Percentiles rank a stretch among this genome's conserved stretches.
These are phyloP conservation scores for Porites divaricata DNA, from an alignment of 92 coral and sea anemone species.

Conservation along the genomic window DNA sequence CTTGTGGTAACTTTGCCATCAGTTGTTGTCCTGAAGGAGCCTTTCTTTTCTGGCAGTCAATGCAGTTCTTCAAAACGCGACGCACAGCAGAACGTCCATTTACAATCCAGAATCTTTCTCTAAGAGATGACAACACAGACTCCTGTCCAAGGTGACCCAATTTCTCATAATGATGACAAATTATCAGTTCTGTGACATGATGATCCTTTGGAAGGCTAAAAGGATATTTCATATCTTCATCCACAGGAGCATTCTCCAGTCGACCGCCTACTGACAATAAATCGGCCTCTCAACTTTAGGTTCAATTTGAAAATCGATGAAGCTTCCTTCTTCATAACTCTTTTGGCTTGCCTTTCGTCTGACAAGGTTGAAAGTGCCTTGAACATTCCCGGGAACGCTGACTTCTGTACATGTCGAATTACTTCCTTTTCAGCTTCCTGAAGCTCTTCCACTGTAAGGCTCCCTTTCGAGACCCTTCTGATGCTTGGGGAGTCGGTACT, in stretches of 20 bases:
- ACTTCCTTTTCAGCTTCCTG: slow-evolving; percentile 28
- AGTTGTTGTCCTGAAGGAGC: slow-evolving; percentile 35
- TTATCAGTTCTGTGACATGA: slow-evolving; percentile 41
- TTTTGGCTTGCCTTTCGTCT: slow-evolving; percentile 3
- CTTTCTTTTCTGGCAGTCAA: slow-evolving; percentile 11
- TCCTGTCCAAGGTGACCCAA: slow-evolving; percentile 43
- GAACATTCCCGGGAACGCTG: slow-evolving; percentile 2
- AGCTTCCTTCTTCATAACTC: neutral
- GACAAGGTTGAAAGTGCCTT: slow-evolving; percentile 15
- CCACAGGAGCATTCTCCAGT: slow-evolving; percentile 23
- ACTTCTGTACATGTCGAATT: slow-evolving; percentile 13
- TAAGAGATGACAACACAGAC: slow-evolving; percentile 32
- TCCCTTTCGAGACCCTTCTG: no score
- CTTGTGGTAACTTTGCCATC: slow-evolving; percentile 44
- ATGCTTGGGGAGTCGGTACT: no score
- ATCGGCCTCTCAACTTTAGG: slow-evolving; percentile 2
- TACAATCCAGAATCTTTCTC: slow-evolving; percentile 30
- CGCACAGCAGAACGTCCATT: slow-evolving; percentile 23
- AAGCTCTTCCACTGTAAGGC: neutral
- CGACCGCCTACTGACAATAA: slow-evolving; percentile 11
- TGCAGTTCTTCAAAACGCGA: no score
- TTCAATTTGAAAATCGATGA: slow-evolving; percentile 16
- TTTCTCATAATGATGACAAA: slow-evolving; percentile 18
- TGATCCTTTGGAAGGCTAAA: slow-evolving; percentile 17
- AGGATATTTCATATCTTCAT: slow-evolving; percentile 24